phyloP scores from a whole-genome alignment of 2,888 invertebrate species.

The Dynastes tityus region DNA sequence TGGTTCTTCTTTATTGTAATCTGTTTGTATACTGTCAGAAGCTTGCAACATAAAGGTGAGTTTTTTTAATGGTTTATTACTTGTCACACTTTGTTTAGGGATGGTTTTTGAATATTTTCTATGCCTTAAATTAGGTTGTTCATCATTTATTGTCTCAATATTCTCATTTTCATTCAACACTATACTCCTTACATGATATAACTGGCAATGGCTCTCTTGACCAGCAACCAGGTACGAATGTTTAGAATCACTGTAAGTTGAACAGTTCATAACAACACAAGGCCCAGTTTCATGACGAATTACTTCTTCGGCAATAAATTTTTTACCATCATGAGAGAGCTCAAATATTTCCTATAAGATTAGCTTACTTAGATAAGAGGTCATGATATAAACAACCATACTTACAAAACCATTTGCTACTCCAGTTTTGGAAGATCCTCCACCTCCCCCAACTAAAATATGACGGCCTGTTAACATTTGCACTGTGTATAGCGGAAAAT shows the following conservation, averaged over 20 bases:
- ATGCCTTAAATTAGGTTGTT: conserved; percentile 57
- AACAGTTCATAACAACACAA: conserved; percentile 93
- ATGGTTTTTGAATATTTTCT: conserved; percentile 72
- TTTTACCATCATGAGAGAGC: conserved; percentile 86
- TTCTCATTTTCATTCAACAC: conserved; percentile 70
- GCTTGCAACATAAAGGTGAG: conserved; percentile 85
- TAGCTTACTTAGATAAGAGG: conserved; percentile 47
- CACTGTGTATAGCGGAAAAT: conserved; percentile 94
- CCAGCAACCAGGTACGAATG: conserved; percentile 89
- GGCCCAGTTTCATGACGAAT: conserved; percentile 91
- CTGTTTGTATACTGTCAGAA: conserved; percentile 87
- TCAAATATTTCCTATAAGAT: conserved; percentile 91
- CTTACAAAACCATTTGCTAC: conserved; percentile 97
- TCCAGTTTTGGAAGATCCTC: conserved; percentile 97
- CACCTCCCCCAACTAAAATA: conserved; percentile 97
- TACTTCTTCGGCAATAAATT: conserved; percentile 90
- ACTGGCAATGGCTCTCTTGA: conserved; percentile 92
- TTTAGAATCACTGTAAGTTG: conserved; percentile 81
- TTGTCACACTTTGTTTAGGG: conserved; percentile 73
- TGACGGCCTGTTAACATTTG: conserved; percentile 93
- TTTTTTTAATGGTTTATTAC: conserved; percentile 73
- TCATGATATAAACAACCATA: conserved; percentile 59
- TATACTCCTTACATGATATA: conserved; percentile 80
- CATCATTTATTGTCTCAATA: conserved; percentile 70
- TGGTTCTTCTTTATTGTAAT: conserved; percentile 85